A percentile compares a stretch with the other conserved stretches of the same genome.
Evolutionary conservation across 2,888 invertebrate species (phyloP).

Genomic region (Apodemia mormo): DNA sequence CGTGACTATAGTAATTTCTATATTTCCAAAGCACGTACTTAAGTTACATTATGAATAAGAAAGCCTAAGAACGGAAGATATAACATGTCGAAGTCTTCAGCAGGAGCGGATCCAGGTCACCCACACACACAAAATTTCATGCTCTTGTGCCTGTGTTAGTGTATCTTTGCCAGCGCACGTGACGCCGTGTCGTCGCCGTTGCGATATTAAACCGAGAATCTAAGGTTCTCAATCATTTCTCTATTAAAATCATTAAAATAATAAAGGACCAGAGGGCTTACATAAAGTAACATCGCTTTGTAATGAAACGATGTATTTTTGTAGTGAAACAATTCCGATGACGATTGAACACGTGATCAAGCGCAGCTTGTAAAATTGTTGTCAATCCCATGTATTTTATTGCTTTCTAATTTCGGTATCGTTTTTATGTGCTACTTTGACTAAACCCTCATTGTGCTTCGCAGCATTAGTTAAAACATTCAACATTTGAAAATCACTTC

Average conservation of each 20-base stretch:
- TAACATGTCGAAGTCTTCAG: slow-evolving; percentile 40
- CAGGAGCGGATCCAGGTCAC: slow-evolving; percentile 49
- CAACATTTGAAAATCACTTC: too few relatives aligned
- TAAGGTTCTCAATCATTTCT: slow-evolving; percentile 40
- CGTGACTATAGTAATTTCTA: not conserved
- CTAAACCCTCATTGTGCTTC: too few relatives aligned
- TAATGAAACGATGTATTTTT: too few relatives aligned
- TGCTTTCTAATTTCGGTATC: too few relatives aligned
- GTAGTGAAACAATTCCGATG: too few relatives aligned
- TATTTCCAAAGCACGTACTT: not conserved
- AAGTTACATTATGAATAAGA: slow-evolving; percentile 5
- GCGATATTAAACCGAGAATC: slow-evolving; percentile 71
- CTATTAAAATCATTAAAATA: slow-evolving; percentile 3
- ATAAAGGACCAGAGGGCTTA: too few relatives aligned
- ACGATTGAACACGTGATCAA: too few relatives aligned
- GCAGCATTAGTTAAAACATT: too few relatives aligned
- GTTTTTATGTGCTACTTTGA: too few relatives aligned
- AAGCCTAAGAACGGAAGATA: slow-evolving; percentile 21
- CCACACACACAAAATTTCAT: slow-evolving; percentile 40
- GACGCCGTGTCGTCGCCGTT: slow-evolving; percentile 66
- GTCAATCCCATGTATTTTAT: too few relatives aligned
- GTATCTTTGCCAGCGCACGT: slow-evolving; percentile 67
- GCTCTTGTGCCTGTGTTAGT: slow-evolving; percentile 48
- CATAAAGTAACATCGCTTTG: too few relatives aligned
- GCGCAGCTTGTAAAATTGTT: too few relatives aligned